phyloP scores from a whole-genome alignment of 1,140 invertebrate genomes.

The Drosophila neocordata region DNA sequence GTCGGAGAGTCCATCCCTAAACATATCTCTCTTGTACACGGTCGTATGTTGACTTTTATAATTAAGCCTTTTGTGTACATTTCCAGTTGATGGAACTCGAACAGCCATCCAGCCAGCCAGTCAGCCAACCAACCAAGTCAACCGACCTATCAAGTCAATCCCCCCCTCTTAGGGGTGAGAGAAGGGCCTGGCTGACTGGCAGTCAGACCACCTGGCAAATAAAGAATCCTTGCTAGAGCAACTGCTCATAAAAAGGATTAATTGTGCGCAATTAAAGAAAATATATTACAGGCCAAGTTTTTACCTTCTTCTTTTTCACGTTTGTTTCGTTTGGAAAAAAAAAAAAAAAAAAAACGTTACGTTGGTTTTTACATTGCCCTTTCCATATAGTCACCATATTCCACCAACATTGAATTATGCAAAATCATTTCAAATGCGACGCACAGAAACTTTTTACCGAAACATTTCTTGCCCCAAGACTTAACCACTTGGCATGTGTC shows the following conservation, averaged over 20 bases:
- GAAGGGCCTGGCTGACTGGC: not conserved
- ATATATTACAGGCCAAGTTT: slow-evolving; percentile 59
- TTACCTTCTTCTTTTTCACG: slow-evolving; percentile 16
- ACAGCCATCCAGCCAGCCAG: slow-evolving; percentile 1
- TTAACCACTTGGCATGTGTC: slow-evolving; percentile 76
- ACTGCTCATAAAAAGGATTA: slow-evolving; percentile 71
- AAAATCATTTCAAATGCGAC: slow-evolving; percentile 78
- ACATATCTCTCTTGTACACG: slow-evolving; percentile 20
- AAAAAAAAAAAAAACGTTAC: too few species aligned
- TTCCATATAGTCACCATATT: slow-evolving; percentile 15
- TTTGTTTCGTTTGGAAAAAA: too few species aligned
- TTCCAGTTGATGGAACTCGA: slow-evolving; percentile 66
- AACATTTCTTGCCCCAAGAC: slow-evolving; percentile 50
- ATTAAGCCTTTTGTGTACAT: slow-evolving; percentile 78
- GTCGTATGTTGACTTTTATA: slow-evolving; percentile 74
- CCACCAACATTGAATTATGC: slow-evolving; percentile 67
- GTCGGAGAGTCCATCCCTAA: slow-evolving; percentile 19
- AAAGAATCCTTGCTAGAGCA: slow-evolving; percentile 6
- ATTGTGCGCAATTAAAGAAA: slow-evolving; percentile 79
- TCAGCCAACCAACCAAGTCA: slow-evolving; percentile 9
- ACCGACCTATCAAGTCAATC: slow-evolving; percentile 15
- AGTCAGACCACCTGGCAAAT: slow-evolving; percentile 37
- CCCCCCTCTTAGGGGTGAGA: not conserved
- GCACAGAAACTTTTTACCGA: slow-evolving; percentile 57
- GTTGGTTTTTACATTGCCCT: too few species aligned